Percentiles rank a stretch among this genome's conserved stretches.
Evolutionary conservation across 1,140 invertebrate species (phyloP).

Genomic region (Sycophila sp.): DNA sequence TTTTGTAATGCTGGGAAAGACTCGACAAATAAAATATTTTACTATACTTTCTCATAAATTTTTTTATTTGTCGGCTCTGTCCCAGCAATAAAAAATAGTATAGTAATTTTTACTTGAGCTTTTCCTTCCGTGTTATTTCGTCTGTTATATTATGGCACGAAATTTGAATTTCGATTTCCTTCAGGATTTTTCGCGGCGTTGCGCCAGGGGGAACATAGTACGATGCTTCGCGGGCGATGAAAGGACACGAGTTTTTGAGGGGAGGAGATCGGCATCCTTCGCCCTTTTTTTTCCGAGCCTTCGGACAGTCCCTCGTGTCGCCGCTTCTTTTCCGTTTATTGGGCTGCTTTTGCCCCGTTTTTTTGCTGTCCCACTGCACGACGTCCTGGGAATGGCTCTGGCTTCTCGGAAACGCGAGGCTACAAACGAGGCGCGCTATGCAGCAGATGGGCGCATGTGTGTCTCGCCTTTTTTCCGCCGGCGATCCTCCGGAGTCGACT

Average conservation of each 20-base stretch:
- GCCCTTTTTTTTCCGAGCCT: not conserved
- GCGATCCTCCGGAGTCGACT: not conserved
- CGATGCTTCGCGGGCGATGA: too few relatives aligned
- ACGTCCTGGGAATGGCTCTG: constrained; percentile 11
- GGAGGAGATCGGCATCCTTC: not conserved
- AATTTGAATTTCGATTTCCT: too few relatives aligned
- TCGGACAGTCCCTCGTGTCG: not conserved
- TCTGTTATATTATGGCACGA: too few relatives aligned
- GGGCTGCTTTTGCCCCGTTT: not conserved
- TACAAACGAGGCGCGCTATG: not conserved
- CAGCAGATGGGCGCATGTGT: constrained; percentile 4
- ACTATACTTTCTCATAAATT: too few relatives aligned
- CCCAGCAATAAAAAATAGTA: too few relatives aligned
- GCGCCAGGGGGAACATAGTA: too few relatives aligned
- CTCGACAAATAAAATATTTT: too few relatives aligned
- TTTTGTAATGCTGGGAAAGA: too few relatives aligned
- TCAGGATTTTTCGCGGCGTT: too few relatives aligned
- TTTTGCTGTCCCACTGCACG: not conserved
- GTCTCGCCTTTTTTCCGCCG: not conserved
- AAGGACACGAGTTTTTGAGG: not conserved
- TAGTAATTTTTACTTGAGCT: too few relatives aligned
- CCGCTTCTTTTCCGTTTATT: constrained; percentile 1
- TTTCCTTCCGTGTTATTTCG: too few relatives aligned
- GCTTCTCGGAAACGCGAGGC: constrained; percentile 23
- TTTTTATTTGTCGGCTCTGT: too few relatives aligned